phyloP scores from a whole-genome alignment of 2,113 vertebrate species.

The Blennius ocellaris region DNA sequence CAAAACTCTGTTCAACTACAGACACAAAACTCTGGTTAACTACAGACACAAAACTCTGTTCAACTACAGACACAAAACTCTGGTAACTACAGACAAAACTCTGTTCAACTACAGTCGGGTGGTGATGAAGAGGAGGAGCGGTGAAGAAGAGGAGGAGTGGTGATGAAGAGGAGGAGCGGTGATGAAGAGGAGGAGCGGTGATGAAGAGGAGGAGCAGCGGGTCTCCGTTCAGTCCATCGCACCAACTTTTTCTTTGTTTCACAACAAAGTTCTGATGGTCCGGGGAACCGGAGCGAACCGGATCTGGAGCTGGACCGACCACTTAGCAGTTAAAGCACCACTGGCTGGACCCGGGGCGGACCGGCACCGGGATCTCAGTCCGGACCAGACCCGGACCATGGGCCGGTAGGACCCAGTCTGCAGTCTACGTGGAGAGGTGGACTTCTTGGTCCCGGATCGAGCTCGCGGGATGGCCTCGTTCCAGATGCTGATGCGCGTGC shows the following conservation, averaged over 20 bases:
- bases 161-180: too few relatives aligned
- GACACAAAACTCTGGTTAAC: too few relatives aligned
- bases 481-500: constrained; percentile 54
- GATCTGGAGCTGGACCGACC: background rate
- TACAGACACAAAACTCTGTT: too few relatives aligned
- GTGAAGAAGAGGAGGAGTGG: too few relatives aligned
- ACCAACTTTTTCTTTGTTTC: constrained; percentile 71
- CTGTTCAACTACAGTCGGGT: too few relatives aligned
- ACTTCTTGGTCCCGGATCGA: constrained; percentile 28
- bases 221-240: constrained; percentile 64
- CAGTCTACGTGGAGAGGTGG: constrained; percentile 34
- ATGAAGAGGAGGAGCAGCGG: constrained; percentile 72
- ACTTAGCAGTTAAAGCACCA: background rate
- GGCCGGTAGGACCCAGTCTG: constrained; percentile 10
- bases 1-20: too few relatives aligned
- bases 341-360: background rate
- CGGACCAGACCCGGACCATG: constrained; percentile 42
- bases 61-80: too few relatives aligned
- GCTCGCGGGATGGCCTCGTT: constrained; percentile 57
- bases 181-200: constrained; percentile 45
- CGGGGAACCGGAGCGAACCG: background rate
- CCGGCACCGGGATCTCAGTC: too few relatives aligned
- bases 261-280: constrained; percentile 42
- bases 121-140: too few relatives aligned
- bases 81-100: too few relatives aligned